Evolutionary conservation across 2,888 invertebrate genomes (phyloP), one percentile per base, ranked within the genome.

Genomic region (Trissoscelio sp.): DNA sequence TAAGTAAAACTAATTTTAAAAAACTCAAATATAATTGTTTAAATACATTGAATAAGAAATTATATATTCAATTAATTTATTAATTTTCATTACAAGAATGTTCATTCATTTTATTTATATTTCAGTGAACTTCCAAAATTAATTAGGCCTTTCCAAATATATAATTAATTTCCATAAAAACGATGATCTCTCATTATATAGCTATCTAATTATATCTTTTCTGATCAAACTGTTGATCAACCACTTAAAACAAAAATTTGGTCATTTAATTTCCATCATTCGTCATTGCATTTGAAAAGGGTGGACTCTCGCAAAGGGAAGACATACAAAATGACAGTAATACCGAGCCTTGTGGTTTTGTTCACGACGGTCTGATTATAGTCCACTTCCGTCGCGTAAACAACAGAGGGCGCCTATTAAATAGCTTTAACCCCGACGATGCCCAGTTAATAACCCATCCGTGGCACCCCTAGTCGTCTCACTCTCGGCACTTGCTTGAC

Each of bases 331-430:
- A 90, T 90, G 89, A 90, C 89, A 89, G 89, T 89, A 89, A 90
- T 90, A 90, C 87, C 83, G 87, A 86, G 86, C 80, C 87, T 88
- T 88, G 89, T 82, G 89, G 89, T 89, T 89, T 89, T 88, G 87
- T 88, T 85, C 88, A 88, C 88, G 88, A 83, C 80, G 84, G 86
- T 72, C 87, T 90, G 90, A 90, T 89, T 90, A 90, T 88, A 90
- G 90, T 84, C 88, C 87, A 85, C 87, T 89, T 89, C 88, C 87
- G 87, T 84, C 88, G 86, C 89, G 87, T 88, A 89, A 90, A 90
- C 89, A 90, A 89, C 89, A 88, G 88, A 85, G 86, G 55, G 69
- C 20, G 55, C 85, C 87, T 87, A 84, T 86, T 87, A 88, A 87
- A 89, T 88, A 84, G 86, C 85, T 85, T 85, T 83, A 83, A 88